Conservation (phyloP, 2,888 invertebrate species). For the Chydorus sphaericus region DNA sequence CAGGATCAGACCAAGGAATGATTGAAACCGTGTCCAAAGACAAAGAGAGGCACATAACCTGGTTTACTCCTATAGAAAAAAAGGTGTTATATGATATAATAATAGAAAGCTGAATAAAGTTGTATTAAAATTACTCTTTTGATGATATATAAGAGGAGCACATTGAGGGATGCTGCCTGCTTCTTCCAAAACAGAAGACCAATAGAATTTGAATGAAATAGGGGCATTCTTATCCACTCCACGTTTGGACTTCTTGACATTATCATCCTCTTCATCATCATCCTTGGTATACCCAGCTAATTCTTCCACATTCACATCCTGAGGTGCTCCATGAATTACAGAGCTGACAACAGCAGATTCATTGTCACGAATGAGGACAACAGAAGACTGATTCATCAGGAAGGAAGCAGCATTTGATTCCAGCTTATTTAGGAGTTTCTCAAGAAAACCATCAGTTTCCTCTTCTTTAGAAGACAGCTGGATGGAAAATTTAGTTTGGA, state of each 20-base stretch:
- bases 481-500: neutral
- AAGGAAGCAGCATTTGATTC: conserved; percentile 53
- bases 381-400: conserved; percentile 45
- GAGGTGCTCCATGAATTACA: conserved; percentile 37
- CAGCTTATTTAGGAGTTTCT: conserved; percentile 1
- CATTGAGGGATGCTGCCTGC: conserved; percentile 23
- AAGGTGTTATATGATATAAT: conserved; percentile 14
- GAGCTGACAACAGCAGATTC: conserved; percentile 44
- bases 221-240: neutral
- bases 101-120: conserved; percentile 10
- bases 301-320: conserved; percentile 39
- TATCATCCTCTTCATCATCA: conserved; percentile 1
- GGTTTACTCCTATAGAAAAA: conserved; percentile 22
- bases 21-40: conserved; percentile 56
- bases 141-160: conserved; percentile 43
- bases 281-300: neutral
- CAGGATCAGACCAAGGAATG: conserved; percentile 46
- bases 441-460: conserved; percentile 1
- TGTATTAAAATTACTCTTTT: conserved; percentile 39
- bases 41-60: conserved; percentile 27
- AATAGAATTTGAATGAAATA: neutral
- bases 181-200: conserved; percentile 1
- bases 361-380: too few species aligned
- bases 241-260: neutral
- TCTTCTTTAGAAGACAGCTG: conserved; percentile 1